Conservation (phyloP, 2,888 invertebrate species). For the Rutpela maculata region DNA sequence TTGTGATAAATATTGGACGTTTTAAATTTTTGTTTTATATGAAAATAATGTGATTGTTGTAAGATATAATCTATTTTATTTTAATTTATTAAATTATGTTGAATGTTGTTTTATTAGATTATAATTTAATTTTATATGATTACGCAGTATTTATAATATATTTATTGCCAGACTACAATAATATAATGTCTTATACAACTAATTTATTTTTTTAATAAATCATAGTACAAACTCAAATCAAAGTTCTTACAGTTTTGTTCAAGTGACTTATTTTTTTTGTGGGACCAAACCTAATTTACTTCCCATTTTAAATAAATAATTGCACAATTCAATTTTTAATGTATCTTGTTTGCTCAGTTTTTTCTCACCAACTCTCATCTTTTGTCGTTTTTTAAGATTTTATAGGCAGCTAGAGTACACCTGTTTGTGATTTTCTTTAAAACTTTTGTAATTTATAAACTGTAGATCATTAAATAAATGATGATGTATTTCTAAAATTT, state of each 20-base stretch:
- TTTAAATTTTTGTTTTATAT: conserved; percentile 36
- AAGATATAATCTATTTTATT: conserved; percentile 56
- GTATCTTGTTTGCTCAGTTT: conserved; percentile 22
- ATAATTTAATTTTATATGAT: conserved; percentile 40
- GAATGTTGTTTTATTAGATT: conserved; percentile 47
- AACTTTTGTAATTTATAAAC: conserved; percentile 48
- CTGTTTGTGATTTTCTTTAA: conserved; percentile 46
- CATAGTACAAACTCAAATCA: conserved; percentile 46
- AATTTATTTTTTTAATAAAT: conserved; percentile 42
- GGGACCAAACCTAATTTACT: conserved; percentile 47
- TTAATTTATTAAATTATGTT: conserved; percentile 55
- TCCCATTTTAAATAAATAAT: conserved; percentile 21
- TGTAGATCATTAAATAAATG: conserved; percentile 47
- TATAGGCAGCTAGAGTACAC: conserved; percentile 31
- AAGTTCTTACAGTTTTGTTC: conserved; percentile 34
- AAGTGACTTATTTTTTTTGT: conserved; percentile 42
- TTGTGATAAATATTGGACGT: conserved; percentile 49
- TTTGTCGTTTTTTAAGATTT: conserved; percentile 21
- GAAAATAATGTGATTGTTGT: conserved; percentile 56
- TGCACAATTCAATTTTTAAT: conserved; percentile 30
- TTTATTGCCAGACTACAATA: conserved; percentile 45
- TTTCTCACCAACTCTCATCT: conserved; percentile 12
- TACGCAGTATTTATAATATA: conserved; percentile 42
- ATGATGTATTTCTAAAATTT: conserved; percentile 43
- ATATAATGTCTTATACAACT: conserved; percentile 38